Evolutionary conservation across 2,888 invertebrate genomes (phyloP).

Genomic region (Arge pagana): DNA sequence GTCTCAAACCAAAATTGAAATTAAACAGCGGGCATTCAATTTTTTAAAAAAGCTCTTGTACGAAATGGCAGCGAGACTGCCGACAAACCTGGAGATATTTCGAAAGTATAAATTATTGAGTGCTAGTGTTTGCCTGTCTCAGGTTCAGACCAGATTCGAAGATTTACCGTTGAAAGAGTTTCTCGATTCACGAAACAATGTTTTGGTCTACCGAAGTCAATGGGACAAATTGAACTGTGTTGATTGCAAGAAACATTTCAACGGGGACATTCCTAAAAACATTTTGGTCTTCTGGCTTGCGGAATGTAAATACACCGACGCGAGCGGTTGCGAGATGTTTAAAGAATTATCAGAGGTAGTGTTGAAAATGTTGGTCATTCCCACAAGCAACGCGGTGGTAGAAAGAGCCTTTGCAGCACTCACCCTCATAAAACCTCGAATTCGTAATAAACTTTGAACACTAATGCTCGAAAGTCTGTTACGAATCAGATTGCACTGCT

Average conservation of each 20-base stretch:
- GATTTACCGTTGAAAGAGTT: constrained; percentile 9
- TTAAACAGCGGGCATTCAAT: constrained; percentile 8
- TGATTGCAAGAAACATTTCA: constrained; percentile 2
- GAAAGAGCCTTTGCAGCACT: constrained; percentile 10
- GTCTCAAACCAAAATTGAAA: constrained; percentile 2
- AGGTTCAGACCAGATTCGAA: constrained; percentile 1
- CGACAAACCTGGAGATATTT: constrained; percentile 6
- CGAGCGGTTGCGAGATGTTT: constrained; percentile 5
- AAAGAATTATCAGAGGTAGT: constrained; percentile 8
- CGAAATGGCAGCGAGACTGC: constrained; percentile 7
- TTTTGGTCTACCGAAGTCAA: constrained; percentile 1
- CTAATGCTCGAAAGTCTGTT: constrained; percentile 13
- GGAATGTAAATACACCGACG: constrained; percentile 13
- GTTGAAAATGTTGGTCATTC: constrained; percentile 6
- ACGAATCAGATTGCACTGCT: constrained; percentile 10
- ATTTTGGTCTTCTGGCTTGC: neutral
- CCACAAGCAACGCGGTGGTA: constrained; percentile 14
- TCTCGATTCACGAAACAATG: neutral
- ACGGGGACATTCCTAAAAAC: neutral
- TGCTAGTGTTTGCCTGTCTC: constrained; percentile 7
- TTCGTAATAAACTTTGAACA: constrained; percentile 16
- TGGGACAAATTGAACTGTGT: constrained; percentile 12
- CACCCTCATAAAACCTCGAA: constrained; percentile 9
- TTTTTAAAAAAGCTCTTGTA: constrained; percentile 5
- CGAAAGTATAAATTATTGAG: constrained; percentile 6